Conservation (phyloP, 2,113 vertebrate species). For the Bubo scandiacus region DNA sequence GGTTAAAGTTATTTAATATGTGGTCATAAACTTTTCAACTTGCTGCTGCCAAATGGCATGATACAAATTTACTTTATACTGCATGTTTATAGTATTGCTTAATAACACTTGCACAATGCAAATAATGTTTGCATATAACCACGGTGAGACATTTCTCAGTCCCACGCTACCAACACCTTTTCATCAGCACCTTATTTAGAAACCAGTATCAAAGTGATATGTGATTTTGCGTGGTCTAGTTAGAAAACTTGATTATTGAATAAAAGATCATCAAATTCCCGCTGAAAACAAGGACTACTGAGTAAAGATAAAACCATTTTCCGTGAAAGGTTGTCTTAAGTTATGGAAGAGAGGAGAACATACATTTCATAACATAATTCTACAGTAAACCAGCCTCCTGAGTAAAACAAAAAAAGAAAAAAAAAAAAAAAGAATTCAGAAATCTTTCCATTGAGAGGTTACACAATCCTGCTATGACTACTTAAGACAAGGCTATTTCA, state of each 20-base stretch:
- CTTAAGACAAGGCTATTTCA: background rate
- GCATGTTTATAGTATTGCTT: background rate
- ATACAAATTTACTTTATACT: background rate
- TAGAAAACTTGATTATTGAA: background rate
- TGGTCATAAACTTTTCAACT: background rate
- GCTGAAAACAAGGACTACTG: background rate
- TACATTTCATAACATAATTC: background rate
- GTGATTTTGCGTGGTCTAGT: background rate
- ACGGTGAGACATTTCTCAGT: background rate
- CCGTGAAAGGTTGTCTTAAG: background rate
- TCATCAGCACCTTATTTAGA: background rate
- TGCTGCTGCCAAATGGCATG: background rate
- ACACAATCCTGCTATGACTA: background rate
- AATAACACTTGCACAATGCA: background rate
- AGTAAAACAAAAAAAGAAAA: background rate
- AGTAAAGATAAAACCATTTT: background rate
- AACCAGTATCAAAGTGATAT: background rate
- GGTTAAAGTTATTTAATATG: background rate
- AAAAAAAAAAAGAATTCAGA: background rate
- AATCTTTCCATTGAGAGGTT: background rate
- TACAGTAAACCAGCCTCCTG: background rate
- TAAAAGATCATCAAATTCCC: background rate
- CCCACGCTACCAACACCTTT: background rate
- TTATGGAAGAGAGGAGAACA: background rate
- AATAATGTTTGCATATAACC: background rate